Conservation (phyloP, 2,888 invertebrate species). For the Andrena minutula region DNA sequence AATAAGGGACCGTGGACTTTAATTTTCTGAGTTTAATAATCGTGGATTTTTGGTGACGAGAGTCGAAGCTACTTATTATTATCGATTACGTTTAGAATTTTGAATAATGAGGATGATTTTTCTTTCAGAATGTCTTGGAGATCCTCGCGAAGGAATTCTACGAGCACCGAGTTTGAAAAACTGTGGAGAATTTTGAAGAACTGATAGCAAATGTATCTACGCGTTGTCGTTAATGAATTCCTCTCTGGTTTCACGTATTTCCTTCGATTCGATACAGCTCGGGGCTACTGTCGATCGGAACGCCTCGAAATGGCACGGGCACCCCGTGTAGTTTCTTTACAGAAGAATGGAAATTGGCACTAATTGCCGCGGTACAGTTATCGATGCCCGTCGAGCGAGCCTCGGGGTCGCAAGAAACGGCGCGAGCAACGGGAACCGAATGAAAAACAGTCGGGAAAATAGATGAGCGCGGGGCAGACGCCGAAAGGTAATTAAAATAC, state of each 20-base stretch:
- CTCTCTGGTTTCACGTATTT: too few species aligned
- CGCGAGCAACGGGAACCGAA: background rate
- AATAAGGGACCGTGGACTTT: background rate
- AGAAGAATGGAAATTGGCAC: background rate
- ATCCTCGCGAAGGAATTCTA: too few species aligned
- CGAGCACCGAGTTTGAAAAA: too few species aligned
- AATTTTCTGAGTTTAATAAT: background rate
- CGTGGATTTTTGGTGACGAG: background rate
- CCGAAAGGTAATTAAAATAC: conserved; percentile 44
- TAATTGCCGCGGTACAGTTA: conserved; percentile 6
- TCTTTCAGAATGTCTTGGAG: background rate
- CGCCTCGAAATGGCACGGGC: background rate
- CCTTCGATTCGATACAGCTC: too few species aligned
- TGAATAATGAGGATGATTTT: too few species aligned
- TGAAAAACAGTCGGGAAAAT: conserved; percentile 9
- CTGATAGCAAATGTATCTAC: too few species aligned
- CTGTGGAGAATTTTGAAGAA: too few species aligned
- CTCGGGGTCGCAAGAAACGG: background rate
- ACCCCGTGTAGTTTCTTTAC: background rate
- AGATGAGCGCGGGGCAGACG: background rate
- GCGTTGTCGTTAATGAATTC: too few species aligned
- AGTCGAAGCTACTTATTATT: background rate
- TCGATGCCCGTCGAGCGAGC: background rate
- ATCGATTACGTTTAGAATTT: background rate
- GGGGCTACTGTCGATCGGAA: background rate